Conservation (phyloP, 2,113 vertebrate species). For the Nansenia antarctica region DNA sequence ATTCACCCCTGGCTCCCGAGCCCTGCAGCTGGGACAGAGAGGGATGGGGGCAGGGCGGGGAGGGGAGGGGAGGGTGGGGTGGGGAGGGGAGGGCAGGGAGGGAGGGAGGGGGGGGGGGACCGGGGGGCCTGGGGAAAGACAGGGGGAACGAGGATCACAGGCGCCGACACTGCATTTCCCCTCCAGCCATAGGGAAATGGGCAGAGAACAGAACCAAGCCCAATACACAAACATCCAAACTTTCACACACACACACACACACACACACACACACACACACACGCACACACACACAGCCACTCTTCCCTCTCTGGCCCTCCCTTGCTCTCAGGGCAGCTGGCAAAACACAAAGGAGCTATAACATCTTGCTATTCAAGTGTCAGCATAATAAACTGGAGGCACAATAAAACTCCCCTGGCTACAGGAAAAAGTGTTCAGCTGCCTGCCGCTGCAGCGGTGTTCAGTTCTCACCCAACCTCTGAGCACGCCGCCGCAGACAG, state of each 20-base stretch:
- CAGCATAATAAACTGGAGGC: constrained; percentile 68
- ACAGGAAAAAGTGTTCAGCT: constrained; percentile 46
- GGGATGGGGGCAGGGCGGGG: constrained; percentile 20
- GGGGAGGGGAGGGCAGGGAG: constrained; percentile 22
- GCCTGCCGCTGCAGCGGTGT: too few relatives aligned
- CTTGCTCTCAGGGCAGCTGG: constrained; percentile 70
- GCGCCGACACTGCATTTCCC: constrained; percentile 31
- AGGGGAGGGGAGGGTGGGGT: constrained; percentile 15
- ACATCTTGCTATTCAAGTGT: constrained; percentile 72
- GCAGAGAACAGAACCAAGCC: constrained; percentile 28
- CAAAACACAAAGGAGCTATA: constrained; percentile 77
- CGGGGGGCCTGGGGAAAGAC: not conserved
- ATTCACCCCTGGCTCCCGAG: too few relatives aligned
- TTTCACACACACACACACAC: constrained; percentile 9
- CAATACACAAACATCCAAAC: not conserved
- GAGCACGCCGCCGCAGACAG: not conserved
- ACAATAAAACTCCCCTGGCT: constrained; percentile 48
- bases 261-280: constrained; percentile 15
- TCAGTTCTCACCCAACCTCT: too few relatives aligned
- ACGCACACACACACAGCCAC: constrained; percentile 21
- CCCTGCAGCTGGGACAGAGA: constrained; percentile 55
- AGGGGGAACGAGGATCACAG: constrained; percentile 13
- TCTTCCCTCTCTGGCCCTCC: constrained; percentile 8
- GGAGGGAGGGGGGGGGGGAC: constrained; percentile 21
- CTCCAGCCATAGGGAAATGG: constrained; percentile 21